These are phyloP conservation scores for Anoplophora glabripennis DNA, from an alignment of 1,140 invertebrate species.

Conservation along the genomic window DNA sequence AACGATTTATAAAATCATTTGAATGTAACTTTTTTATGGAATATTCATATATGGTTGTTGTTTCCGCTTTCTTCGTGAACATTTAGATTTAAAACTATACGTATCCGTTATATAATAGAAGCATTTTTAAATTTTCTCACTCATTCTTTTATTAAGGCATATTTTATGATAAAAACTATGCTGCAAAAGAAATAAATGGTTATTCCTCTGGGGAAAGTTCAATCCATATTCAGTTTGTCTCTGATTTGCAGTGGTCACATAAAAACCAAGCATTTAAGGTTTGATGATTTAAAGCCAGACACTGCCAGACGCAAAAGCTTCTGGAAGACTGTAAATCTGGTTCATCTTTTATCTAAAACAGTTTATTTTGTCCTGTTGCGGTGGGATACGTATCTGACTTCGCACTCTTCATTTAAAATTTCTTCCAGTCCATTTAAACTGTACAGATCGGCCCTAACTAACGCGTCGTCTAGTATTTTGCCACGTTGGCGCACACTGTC, in stretches of 20 bases:
- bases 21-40: too few species aligned
- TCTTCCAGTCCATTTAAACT: constrained; percentile 6
- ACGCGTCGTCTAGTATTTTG: constrained; percentile 1
- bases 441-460: neutral
- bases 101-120: too few species aligned
- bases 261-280: neutral
- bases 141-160: too few species aligned
- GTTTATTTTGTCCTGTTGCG: neutral
- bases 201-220: too few species aligned
- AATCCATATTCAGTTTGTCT: neutral
- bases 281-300: neutral
- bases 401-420: neutral
- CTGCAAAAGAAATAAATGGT: too few species aligned
- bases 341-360: neutral
- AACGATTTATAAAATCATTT: too few species aligned
- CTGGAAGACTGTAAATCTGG: neutral
- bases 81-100: too few species aligned
- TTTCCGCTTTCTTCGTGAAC: too few species aligned
- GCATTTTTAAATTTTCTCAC: too few species aligned
- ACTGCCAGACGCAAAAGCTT: neutral
- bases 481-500: neutral
- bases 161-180: too few species aligned
- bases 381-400: neutral
- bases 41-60: too few species aligned
- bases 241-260: neutral